Base-by-base conservation (phyloP, 2,797 vertebrate genomes). In the Cossypha polioptera region DNA sequence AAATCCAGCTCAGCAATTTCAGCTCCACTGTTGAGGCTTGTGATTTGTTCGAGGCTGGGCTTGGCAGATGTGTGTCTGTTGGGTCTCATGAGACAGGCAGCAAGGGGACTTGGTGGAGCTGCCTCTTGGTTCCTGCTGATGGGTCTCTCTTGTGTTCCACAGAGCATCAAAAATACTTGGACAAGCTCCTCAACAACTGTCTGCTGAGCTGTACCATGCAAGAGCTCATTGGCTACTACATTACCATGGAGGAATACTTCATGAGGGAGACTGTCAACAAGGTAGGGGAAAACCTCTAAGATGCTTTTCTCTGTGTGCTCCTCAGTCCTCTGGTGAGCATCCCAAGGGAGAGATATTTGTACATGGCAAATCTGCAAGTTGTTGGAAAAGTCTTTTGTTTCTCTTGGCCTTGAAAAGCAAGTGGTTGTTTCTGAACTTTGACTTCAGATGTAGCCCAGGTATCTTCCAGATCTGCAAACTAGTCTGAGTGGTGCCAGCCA, bases 161-260 rank as follows among this genome's bases (percentile, higher is more conserved):
- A 99, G 98, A 98, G 89, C 99, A 99, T 97, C 99, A 99, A 79
- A 99, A 99, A 97, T 98, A 98, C 82, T 96, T 99, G 96, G 99
- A 99, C 97, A 99, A 98, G 90, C 98, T 99, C 57, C 98, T 99
- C 85, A 99, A 99, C 95, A 98, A 99, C 95, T 99, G 99, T 66
- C 91, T 99, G 25, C 96, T 99, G 96, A 99, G 99, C 97, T 98
- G 98, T 36, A 98, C 98, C 59, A 99, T 99, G 99, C 99, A 99
- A 96, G 99, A 99, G 96, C 98, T 99, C 91, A 99, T 99, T 74
- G 99, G 99, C 59, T 99, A 98, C 79, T 99, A 99, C 74, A 98
- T 99, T 92, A 99, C 99, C 59, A 99, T 99, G 99, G 99, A 99
- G 91, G 99, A 99, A 89, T 99, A 99, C 95, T 99, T 99, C 98